Evolutionary conservation across 2,888 invertebrate species (phyloP).

Genomic region (Caenorhabditis sulstoni): DNA sequence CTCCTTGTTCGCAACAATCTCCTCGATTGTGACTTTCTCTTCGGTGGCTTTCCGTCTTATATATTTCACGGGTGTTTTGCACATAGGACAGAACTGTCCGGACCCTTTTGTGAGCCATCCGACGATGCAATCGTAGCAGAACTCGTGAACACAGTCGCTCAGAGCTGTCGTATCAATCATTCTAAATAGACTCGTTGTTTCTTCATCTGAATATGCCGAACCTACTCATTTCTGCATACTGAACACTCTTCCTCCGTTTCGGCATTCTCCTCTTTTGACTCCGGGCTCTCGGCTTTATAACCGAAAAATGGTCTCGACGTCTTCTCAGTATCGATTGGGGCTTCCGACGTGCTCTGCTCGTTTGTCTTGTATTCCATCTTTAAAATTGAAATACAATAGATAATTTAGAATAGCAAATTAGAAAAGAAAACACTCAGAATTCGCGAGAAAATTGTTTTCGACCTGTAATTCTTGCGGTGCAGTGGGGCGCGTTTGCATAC

Average conservation of each 20-base stretch:
- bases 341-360: no score
- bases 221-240: slow-evolving; percentile 48
- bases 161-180: slow-evolving; percentile 29
- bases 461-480: background rate
- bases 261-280: background rate
- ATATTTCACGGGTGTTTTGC: slow-evolving; percentile 35
- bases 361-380: no score
- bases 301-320: background rate
- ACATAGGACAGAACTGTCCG: slow-evolving; percentile 50
- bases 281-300: background rate
- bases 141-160: slow-evolving; percentile 55
- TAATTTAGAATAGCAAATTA: no score
- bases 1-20: slow-evolving; percentile 2
- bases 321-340: no score
- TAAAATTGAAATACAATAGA: no score
- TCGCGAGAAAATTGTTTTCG: no score
- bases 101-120: slow-evolving; percentile 48
- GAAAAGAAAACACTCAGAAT: no score
- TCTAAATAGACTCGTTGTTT: slow-evolving; percentile 25
- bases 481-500: background rate
- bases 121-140: slow-evolving; percentile 59
- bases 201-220: background rate
- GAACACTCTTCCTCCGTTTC: slow-evolving; percentile 26
- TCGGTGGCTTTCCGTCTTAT: slow-evolving; percentile 13
- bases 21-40: slow-evolving; percentile 7